Evolutionary conservation across 2,797 vertebrate genomes (phyloP).

Genomic region (Echeneis naucrates): DNA sequence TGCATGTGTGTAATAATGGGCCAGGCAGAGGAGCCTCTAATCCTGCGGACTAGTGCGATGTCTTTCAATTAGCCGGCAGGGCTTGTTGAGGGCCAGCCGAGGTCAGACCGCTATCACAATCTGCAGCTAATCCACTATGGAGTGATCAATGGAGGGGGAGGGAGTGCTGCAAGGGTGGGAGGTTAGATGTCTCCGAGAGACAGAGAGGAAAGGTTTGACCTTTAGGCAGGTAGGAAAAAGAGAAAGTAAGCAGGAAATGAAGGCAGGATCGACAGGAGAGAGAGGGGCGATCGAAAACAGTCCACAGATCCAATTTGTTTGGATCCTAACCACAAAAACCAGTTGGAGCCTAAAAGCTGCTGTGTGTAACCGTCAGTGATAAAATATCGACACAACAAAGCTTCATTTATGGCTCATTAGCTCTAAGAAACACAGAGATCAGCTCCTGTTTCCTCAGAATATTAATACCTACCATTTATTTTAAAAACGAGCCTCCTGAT

Average conservation of each 20-base stretch:
- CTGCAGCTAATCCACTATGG: slow-evolving; percentile 65
- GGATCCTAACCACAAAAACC: not conserved
- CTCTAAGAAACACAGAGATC: not conserved
- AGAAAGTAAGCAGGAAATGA: slow-evolving; percentile 6
- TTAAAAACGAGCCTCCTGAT: too few species aligned
- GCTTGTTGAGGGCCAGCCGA: slow-evolving; percentile 46
- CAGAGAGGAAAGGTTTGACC: not conserved
- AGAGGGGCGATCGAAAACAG: not conserved
- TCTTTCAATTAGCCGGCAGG: slow-evolving; percentile 73
- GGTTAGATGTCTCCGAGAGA: slow-evolving; percentile 15
- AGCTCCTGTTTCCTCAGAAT: not conserved
- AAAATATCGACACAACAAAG: too few species aligned
- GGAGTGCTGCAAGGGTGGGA: slow-evolving; percentile 17
- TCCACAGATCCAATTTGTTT: not conserved
- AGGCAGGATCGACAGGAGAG: not conserved
- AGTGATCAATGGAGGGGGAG: slow-evolving; percentile 58
- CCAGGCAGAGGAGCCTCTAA: slow-evolving; percentile 34
- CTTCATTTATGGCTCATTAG: not conserved
- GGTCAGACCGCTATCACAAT: slow-evolving; percentile 65
- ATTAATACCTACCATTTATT: not conserved
- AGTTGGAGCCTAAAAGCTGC: not conserved
- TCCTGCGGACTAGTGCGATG: slow-evolving; percentile 43
- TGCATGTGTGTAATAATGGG: slow-evolving; percentile 29
- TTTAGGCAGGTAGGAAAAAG: slow-evolving; percentile 4
- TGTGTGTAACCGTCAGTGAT: not conserved